These are phyloP conservation scores for Virgularia gustaviana DNA, from an alignment of 92 coral and sea anemone species.

Conservation along the genomic window DNA sequence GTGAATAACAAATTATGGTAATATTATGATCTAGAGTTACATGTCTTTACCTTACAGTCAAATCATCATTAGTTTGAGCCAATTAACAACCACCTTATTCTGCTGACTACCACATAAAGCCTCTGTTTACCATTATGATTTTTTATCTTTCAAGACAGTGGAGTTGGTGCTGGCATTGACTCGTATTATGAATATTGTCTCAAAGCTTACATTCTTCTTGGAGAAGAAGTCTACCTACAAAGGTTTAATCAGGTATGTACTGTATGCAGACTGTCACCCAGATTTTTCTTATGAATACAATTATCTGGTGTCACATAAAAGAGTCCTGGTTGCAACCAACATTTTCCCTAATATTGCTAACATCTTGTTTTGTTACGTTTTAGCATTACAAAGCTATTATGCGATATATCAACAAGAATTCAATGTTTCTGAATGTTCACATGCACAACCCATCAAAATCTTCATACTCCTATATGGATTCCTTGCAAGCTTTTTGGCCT, in stretches of 20 bases:
- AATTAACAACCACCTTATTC: too few species aligned
- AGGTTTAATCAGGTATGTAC: slow-evolving; percentile 83
- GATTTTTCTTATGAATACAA: too few species aligned
- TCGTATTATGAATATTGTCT: slow-evolving; percentile 98
- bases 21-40: too few species aligned
- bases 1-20: too few species aligned
- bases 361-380: background rate
- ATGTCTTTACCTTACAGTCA: too few species aligned
- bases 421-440: slow-evolving; percentile 91
- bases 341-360: too few species aligned
- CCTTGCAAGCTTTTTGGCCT: slow-evolving; percentile 97
- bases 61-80: too few species aligned
- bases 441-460: slow-evolving; percentile 97
- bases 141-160: slow-evolving; percentile 84
- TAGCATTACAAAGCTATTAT: slow-evolving; percentile 98
- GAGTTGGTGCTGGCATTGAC: slow-evolving; percentile 99
- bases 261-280: too few species aligned
- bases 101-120: too few species aligned
- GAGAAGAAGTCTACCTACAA: slow-evolving; percentile 77
- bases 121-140: too few species aligned
- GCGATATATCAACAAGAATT: slow-evolving; percentile 95
- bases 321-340: too few species aligned
- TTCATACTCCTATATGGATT: slow-evolving; percentile 93
- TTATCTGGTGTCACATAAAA: too few species aligned
- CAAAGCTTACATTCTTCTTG: slow-evolving; percentile 89